Conservation (phyloP, 2,113 vertebrate genomes). For the Sigmodon hispidus region DNA sequence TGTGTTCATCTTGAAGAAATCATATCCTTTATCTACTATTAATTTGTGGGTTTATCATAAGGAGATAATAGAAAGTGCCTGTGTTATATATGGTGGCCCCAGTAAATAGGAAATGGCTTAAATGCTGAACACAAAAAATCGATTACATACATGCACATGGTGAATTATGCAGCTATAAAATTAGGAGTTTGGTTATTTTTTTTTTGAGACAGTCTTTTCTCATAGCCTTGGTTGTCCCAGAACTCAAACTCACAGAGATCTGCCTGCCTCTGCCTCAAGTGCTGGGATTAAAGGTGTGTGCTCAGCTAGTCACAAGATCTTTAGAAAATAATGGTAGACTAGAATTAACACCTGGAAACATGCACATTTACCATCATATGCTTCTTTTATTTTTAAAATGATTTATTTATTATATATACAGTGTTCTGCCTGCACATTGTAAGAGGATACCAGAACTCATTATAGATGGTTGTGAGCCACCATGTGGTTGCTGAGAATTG, state of each 20-base stretch:
- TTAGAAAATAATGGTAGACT: background rate
- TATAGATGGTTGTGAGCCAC: too few species aligned
- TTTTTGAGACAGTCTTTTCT: background rate
- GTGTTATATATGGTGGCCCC: conserved; percentile 28
- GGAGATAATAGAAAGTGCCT: conserved; percentile 44
- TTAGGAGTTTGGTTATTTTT: background rate
- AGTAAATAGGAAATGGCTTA: conserved; percentile 55
- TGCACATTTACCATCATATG: background rate
- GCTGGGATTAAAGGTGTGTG: background rate
- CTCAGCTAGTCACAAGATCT: background rate
- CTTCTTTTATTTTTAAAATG: background rate
- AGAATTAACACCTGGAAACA: background rate
- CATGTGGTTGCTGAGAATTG: too few species aligned
- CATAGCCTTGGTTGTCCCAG: background rate
- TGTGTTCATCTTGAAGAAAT: conserved; percentile 34
- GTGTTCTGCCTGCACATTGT: too few species aligned
- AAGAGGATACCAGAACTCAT: too few species aligned
- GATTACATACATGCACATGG: background rate
- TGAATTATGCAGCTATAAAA: conserved; percentile 25
- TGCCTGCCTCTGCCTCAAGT: background rate
- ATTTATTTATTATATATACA: background rate
- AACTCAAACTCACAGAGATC: background rate
- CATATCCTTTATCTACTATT: conserved; percentile 22
- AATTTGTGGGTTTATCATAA: conserved; percentile 49
- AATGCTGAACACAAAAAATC: conserved; percentile 19